These are phyloP conservation scores for Chironomus riparius DNA, from an alignment of 2,888 invertebrate species.

Conservation along the genomic window DNA sequence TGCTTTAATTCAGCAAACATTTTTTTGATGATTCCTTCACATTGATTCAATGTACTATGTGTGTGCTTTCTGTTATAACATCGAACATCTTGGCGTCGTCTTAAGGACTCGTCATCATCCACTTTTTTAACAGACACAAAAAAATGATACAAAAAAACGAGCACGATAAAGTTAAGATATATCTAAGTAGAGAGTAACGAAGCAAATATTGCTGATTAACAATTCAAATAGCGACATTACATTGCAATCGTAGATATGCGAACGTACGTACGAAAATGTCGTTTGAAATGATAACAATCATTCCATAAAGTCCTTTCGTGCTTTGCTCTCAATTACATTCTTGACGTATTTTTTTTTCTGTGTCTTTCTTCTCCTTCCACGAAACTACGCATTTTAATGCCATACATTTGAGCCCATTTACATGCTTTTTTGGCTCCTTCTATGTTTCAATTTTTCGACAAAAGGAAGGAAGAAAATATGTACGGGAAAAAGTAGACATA, in stretches of 20 bases:
- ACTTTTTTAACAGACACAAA: neutral
- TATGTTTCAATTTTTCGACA: constrained; percentile 10
- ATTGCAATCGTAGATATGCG: constrained; percentile 15
- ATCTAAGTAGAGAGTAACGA: neutral
- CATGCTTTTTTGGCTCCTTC: neutral
- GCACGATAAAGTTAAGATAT: too few species aligned
- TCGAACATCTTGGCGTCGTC: constrained; percentile 7
- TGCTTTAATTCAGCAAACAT: neutral
- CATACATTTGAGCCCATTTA: constrained; percentile 24
- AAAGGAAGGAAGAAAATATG: neutral
- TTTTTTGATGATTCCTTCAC: neutral
- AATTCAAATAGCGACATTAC: constrained; percentile 25
- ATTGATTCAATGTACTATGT: neutral
- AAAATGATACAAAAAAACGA: too few species aligned
- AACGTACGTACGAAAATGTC: neutral
- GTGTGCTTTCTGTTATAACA: neutral
- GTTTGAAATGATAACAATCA: constrained; percentile 15
- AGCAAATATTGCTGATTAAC: constrained; percentile 22
- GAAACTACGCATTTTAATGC: constrained; percentile 23
- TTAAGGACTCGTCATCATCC: constrained; percentile 1
- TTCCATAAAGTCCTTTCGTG: constrained; percentile 13
- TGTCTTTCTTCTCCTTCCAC: neutral
- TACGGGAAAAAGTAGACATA: constrained; percentile 5
- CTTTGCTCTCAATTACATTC: constrained; percentile 11
- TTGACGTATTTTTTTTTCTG: neutral